Evolutionary conservation across 2,113 vertebrate species (phyloP), one percentile per base, ranked within the genome.

Genomic region (Rhinichthys klamathensis): DNA sequence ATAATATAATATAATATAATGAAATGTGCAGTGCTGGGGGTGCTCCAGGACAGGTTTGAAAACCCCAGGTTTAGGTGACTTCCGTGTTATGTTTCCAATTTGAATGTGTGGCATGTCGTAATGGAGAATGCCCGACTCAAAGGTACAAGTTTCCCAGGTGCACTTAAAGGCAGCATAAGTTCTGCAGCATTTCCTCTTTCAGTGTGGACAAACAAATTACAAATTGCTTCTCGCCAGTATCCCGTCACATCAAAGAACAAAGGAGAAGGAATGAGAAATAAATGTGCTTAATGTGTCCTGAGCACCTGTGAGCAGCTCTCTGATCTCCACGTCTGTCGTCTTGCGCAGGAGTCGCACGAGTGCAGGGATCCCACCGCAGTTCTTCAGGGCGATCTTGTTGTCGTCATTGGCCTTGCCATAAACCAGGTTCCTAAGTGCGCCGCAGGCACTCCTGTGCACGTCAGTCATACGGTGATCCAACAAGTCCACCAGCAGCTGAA

Each of bases 351-450:
- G 93, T 72, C 98, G 96, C 85, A 99, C 98, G 89, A 99, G 94
- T 7, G 97, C 97, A 0, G 98, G 98, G 83, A 99, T 99, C 44
- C 98, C 98, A 0, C 97, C 98, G 44, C 97, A 99, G 94, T 98
- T 99, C 91, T 99, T 99, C 92, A 99, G 94, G 85, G 98, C 96
- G 6, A 99, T 98, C 94, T 99, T 99, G 95, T 99, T 99, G 92
- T 99, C 98, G 0, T 99, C 98, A 0, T 99, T 99, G 88, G 96
- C 98, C 77, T 99, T 99, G 82, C 98, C 98, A 13, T 99, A 99
- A 0, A 99, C 98, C 92, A 99, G 89, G 92, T 99, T 99, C 83
- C 98, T 96, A 91, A 99, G 91, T 30, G 98, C 98, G 63, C 98
- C 98, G 54, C 98, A 99, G 91, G 98, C 97, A 89, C 98, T 99